Base-by-base conservation (phyloP, 2,113 vertebrate species). In the zebrafish (Danio rerio) region DNA sequence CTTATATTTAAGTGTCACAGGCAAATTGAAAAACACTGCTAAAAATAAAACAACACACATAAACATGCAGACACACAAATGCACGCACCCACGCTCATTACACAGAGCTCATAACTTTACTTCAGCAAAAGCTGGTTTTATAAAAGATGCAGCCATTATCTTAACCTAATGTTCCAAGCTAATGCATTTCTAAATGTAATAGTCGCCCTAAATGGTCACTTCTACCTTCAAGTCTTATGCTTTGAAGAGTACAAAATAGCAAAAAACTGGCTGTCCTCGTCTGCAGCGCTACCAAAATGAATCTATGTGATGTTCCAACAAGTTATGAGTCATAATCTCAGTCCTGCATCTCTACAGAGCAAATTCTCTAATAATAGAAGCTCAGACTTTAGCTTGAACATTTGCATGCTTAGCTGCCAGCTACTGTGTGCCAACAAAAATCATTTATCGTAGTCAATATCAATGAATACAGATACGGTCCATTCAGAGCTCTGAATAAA, bases 301-400 rank as follows among this genome's bases (percentile, higher is more conserved):
- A 75, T 74, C 55, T 59, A 58, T 59, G 11, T 20, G 10, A 75
- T 20, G 55, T 75, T 75, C 72, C 72, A 75, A 59, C n/a, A 40
- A 18, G 18, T 68, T 58, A 69, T 49, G 81, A 69, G 43, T 69
- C 61, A 76, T 55, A 40, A 76, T 56, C 55, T 56, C 9, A 47
- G n/a, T 45, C 55, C 52, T 47, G n/a, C 9, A 0, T 63, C 55
- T 72, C 31, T 13, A 21, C 11, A 52, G 20, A 61, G 55, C 16
- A 20, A 40, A 12, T 18, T 73, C 6, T 75, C 59, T 47, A 75
- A 77, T 75, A 80, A 55, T 59, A 76, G 9, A 62, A 47, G 21
- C 20, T 73, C 40, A 69, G 75, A 45, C 13, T 43, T 50, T 49
- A 42, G 52, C 47, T 21, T 58, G 79, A 16, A 16, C 52, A 47